These are phyloP conservation scores for Leptobrachium ailaonicum DNA, from an alignment of 2,113 vertebrate species.

Conservation along the genomic window DNA sequence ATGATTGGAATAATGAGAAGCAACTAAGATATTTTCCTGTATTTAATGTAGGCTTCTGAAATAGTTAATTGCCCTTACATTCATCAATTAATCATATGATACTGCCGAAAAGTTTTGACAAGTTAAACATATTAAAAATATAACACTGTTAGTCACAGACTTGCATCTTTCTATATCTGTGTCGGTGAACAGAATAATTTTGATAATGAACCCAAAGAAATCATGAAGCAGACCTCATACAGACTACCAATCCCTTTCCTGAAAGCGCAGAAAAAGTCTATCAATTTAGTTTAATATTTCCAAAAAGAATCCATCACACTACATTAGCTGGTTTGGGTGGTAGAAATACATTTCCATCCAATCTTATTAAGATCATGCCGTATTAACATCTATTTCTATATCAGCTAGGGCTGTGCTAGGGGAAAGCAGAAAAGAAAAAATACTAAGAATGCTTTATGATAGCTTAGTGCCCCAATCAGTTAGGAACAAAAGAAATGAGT, in stretches of 20 bases:
- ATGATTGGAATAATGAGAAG: no score
- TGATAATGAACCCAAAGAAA: neutral
- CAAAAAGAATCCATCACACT: neutral
- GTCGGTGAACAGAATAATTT: neutral
- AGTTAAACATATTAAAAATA: neutral
- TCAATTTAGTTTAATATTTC: no score
- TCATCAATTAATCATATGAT: no score
- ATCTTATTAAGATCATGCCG: neutral
- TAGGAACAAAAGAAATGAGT: no score
- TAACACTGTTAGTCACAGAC: neutral
- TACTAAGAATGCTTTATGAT: neutral
- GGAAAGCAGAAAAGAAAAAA: neutral
- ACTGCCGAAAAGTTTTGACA: neutral
- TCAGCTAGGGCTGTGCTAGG: neutral
- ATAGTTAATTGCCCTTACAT: no score
- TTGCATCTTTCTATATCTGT: neutral
- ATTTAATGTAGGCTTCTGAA: no score
- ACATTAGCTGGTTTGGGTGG: conserved; percentile 6
- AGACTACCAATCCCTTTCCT: conserved; percentile 1
- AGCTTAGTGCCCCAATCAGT: neutral
- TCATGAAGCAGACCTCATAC: neutral
- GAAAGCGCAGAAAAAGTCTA: neutral
- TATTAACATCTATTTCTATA: conserved; percentile 8
- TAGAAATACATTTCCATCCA: conserved; percentile 4
- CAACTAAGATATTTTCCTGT: no score